A percentile compares a stretch with the other conserved stretches of the same genome.
Evolutionary conservation across 1,140 invertebrate species (phyloP).

Genomic region (Tachypleus tridentatus): DNA sequence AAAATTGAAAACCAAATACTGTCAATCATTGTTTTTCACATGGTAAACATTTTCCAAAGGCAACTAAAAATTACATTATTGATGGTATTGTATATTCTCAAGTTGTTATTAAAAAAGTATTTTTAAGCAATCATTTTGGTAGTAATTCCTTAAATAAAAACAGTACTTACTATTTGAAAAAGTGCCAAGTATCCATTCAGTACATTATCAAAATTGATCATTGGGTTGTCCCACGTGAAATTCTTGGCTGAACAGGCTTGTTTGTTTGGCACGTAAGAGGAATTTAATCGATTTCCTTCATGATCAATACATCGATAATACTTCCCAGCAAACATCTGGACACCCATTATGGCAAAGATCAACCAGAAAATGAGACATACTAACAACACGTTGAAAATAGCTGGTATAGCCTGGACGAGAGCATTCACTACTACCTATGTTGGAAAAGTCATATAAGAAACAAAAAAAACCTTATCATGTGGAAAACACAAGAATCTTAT

Average conservation of each 20-base stretch:
- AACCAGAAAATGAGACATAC: slow-evolving; percentile 86
- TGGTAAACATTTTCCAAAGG: too few relatives aligned
- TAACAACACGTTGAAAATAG: slow-evolving; percentile 86
- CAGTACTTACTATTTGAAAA: slow-evolving; percentile 68
- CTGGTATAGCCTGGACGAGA: slow-evolving; percentile 85
- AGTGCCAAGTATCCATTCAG: slow-evolving; percentile 92
- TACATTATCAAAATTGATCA: slow-evolving; percentile 97
- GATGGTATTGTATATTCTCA: too few relatives aligned
- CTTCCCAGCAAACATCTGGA: slow-evolving; percentile 77
- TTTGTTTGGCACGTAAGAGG: slow-evolving; percentile 71
- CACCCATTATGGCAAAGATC: slow-evolving; percentile 84
- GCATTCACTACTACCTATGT: slow-evolving; percentile 84
- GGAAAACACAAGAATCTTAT: too few relatives aligned
- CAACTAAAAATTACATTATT: too few relatives aligned
- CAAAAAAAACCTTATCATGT: too few relatives aligned
- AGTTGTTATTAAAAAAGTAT: too few relatives aligned
- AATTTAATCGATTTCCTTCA: slow-evolving; percentile 50
- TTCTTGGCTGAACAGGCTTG: slow-evolving; percentile 73
- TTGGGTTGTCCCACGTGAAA: slow-evolving; percentile 92
- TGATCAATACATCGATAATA: slow-evolving; percentile 81
- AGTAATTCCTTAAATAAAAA: neutral
- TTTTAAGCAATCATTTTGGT: too few relatives aligned
- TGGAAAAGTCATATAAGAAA: neutral
- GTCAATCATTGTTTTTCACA: too few relatives aligned
- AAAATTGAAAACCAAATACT: too few relatives aligned